phyloP scores from a whole-genome alignment of 2,797 vertebrate genomes.

The Acropternis orthonyx region DNA sequence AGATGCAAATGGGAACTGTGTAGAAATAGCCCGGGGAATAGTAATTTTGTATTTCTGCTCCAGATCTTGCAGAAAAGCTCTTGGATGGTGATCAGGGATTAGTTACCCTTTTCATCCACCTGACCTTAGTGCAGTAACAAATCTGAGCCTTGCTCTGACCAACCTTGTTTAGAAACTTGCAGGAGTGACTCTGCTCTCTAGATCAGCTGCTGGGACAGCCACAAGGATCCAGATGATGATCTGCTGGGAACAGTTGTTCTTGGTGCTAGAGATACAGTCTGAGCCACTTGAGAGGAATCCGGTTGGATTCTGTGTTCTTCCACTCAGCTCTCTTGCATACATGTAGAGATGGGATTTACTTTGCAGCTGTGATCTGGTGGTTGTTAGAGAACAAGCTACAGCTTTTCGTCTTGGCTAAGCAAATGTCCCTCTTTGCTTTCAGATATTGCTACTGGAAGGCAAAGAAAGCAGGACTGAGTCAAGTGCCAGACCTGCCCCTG shows the following conservation, averaged over 20 bases:
- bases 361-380: background rate
- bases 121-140: background rate
- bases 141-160: background rate
- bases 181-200: background rate
- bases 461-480: background rate
- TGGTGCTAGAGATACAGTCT: background rate
- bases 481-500: background rate
- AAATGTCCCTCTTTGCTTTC: background rate
- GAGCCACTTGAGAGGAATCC: background rate
- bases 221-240: background rate
- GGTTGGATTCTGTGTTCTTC: background rate
- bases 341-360: background rate
- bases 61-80: conserved; percentile 13
- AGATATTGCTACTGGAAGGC: background rate
- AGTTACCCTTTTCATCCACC: conserved; percentile 22
- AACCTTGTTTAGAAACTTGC: background rate
- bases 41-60: conserved; percentile 16
- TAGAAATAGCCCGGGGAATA: conserved; percentile 34
- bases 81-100: background rate
- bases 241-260: background rate
- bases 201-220: background rate
- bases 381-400: background rate
- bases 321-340: background rate
- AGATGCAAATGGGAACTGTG: background rate
- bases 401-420: background rate